phyloP scores from a whole-genome alignment of 37 sponge, comb jelly and placozoan genomes.

The Ianthella basta region DNA sequence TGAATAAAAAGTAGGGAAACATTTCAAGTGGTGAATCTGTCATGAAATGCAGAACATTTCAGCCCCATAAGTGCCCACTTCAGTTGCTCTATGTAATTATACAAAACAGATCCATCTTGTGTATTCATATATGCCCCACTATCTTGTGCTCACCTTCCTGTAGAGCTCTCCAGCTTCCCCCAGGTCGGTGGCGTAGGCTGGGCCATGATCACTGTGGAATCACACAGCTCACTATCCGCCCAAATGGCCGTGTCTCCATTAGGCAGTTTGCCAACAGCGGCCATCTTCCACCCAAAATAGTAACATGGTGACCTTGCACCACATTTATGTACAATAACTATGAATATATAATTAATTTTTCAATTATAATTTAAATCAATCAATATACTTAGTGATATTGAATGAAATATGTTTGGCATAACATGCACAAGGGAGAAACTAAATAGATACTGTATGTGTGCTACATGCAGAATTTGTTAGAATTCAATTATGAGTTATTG shows the following conservation, averaged over 20 bases:
- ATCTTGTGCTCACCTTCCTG: no score
- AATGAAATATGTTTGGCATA: no score
- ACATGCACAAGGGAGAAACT: no score
- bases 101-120: no score
- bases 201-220: conserved; percentile 87
- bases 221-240: conserved; percentile 78
- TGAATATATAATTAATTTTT: background rate
- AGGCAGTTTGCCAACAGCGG: conserved; percentile 79
- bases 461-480: background rate
- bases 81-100: no score
- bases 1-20: no score
- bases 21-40: no score
- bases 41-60: no score
- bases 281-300: conserved; percentile 82
- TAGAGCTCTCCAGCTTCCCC: conserved; percentile 96
- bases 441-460: no score
- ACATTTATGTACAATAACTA: no score
- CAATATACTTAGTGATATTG: background rate
- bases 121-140: no score
- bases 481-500: background rate
- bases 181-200: conserved; percentile 93
- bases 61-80: no score
- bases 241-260: conserved; percentile 84
- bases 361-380: background rate
- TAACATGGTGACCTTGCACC: conserved; percentile 68